phyloP scores from a whole-genome alignment of 2,888 invertebrate species.

The Ophion obscuratus region DNA sequence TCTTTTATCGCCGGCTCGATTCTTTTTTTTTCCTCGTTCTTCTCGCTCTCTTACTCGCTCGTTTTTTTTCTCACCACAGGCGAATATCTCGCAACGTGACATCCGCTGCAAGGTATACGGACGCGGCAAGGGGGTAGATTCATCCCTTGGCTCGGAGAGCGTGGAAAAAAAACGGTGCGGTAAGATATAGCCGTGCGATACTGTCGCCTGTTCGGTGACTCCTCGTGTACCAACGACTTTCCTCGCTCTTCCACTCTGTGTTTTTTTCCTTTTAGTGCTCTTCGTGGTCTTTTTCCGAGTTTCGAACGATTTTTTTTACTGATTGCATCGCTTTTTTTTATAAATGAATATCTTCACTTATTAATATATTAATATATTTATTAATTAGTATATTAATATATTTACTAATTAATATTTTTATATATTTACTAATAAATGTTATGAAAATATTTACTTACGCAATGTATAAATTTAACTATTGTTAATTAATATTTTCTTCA shows the following conservation, averaged over 20 bases:
- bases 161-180: constrained; percentile 67
- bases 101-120: constrained; percentile 45
- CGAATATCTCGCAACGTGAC: constrained; percentile 48
- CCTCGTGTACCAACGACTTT: constrained; percentile 70
- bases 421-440: no score
- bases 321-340: not conserved
- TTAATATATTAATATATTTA: no score
- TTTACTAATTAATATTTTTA: no score
- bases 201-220: constrained; percentile 66
- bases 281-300: constrained; percentile 13
- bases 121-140: constrained; percentile 52
- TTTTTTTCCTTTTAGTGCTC: constrained; percentile 7
- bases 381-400: no score
- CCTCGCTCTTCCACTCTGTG: constrained; percentile 23
- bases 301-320: not conserved
- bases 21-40: constrained; percentile 32
- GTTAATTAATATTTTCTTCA: no score
- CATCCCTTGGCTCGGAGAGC: constrained; percentile 54
- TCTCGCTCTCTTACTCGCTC: constrained; percentile 24
- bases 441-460: no score
- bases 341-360: no score
- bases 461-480: no score
- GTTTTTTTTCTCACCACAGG: constrained; percentile 61
- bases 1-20: constrained; percentile 46
- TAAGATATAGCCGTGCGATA: constrained; percentile 73